A percentile compares a stretch with the other conserved stretches of the same genome.
These are phyloP conservation scores for Eulithis testata DNA, from an alignment of 2,888 invertebrate species.

Conservation along the genomic window DNA sequence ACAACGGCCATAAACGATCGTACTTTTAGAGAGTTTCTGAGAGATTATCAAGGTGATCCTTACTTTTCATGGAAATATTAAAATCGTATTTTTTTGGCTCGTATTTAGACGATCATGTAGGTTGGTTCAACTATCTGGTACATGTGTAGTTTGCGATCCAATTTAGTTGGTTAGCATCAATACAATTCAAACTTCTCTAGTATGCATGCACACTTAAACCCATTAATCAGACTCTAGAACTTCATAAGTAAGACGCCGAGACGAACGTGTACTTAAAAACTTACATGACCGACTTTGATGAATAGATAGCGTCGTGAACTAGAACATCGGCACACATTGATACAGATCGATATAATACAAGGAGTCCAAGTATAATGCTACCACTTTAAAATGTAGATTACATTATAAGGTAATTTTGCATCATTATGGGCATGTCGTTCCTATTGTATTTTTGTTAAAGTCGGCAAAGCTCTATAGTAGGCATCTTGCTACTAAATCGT, in stretches of 20 bases:
- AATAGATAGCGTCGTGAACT: slow-evolving; percentile 41
- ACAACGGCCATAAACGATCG: slow-evolving; percentile 30
- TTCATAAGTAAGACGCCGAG: slow-evolving; percentile 26
- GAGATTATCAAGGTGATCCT: slow-evolving; percentile 17
- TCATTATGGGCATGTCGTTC: slow-evolving; percentile 12
- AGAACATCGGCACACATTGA: slow-evolving; percentile 41
- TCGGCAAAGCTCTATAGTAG: no score
- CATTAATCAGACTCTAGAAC: slow-evolving; percentile 25
- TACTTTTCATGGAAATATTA: slow-evolving; percentile 7
- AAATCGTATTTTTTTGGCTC: not conserved
- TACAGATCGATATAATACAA: slow-evolving; percentile 41
- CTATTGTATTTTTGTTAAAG: no score
- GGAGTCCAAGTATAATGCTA: slow-evolving; percentile 32
- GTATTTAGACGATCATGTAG: not conserved
- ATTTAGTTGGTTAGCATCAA: slow-evolving; percentile 2
- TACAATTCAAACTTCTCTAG: slow-evolving; percentile 14
- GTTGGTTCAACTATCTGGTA: no score
- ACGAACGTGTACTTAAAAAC: slow-evolving; percentile 39
- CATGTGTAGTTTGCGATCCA: slow-evolving; percentile 2
- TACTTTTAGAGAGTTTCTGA: slow-evolving; percentile 30
- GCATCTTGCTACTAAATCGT: no score
- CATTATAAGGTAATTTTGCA: slow-evolving; percentile 27
- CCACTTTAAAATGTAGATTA: slow-evolving; percentile 19
- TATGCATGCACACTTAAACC: slow-evolving; percentile 20
- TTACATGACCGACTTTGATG: slow-evolving; percentile 47